Evolutionary conservation across 2,797 vertebrate genomes (phyloP).

Genomic region (Lophotriccus pileatus): DNA sequence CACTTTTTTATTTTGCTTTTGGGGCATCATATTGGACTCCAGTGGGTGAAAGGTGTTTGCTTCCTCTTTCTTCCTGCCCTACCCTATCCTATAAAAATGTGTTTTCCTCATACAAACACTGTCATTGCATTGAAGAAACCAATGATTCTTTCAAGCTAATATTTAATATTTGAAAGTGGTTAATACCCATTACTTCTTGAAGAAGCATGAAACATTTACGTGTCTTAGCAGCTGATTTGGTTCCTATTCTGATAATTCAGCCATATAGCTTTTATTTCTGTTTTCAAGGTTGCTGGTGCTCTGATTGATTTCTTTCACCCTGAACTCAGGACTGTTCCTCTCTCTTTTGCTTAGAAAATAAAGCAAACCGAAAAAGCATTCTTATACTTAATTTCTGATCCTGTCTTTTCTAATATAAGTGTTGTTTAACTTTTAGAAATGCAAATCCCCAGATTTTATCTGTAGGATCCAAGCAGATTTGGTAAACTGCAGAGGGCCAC

Average conservation of each 20-base stretch:
- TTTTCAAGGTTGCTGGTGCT: not conserved
- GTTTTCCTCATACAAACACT: not conserved
- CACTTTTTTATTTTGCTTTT: not conserved
- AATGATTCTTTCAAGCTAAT: not conserved
- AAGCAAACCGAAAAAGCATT: not conserved
- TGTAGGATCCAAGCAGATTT: not conserved
- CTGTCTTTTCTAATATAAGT: not conserved
- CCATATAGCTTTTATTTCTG: slow-evolving; percentile 20
- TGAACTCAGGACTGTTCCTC: not conserved
- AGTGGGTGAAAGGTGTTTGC: not conserved
- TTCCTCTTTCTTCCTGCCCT: not conserved
- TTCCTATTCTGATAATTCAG: not conserved
- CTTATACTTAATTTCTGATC: not conserved
- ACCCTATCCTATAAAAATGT: not conserved
- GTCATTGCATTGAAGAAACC: not conserved
- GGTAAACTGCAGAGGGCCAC: not conserved
- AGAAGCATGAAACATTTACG: not conserved
- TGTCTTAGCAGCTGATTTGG: not conserved
- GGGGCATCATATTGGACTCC: not conserved
- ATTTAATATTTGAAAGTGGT: not conserved
- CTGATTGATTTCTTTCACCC: not conserved
- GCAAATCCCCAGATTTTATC: not conserved
- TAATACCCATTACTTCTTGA: not conserved
- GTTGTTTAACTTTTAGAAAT: not conserved
- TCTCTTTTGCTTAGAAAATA: not conserved